Evolutionary conservation across 1,140 invertebrate species (phyloP).

Genomic region (Paralvinella palmiformis): DNA sequence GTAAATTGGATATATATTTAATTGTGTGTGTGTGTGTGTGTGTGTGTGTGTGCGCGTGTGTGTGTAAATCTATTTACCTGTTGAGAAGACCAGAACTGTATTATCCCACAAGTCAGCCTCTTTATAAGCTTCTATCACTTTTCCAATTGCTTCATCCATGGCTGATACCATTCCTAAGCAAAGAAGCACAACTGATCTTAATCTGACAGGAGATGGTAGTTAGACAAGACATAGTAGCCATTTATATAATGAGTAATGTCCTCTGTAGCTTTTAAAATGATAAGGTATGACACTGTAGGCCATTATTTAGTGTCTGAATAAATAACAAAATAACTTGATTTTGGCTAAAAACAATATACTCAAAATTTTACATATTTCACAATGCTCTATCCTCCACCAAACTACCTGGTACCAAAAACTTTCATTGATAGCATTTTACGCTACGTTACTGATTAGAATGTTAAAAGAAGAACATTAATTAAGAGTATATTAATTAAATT

Average conservation of each 20-base stretch:
- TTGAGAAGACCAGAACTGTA: constrained; percentile 50
- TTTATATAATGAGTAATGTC: neutral
- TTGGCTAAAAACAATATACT: constrained; percentile 2
- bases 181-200: neutral
- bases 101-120: constrained; percentile 50
- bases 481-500: no score
- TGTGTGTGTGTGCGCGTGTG: no score
- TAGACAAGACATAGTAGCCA: neutral
- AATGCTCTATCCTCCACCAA: no score
- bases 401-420: no score
- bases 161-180: constrained; percentile 52
- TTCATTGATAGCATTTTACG: no score
- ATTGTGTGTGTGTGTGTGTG: no score
- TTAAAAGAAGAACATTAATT: no score
- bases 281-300: neutral
- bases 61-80: constrained; percentile 39
- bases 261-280: neutral
- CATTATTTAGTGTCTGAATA: neutral
- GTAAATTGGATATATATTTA: no score
- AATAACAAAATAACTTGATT: neutral
- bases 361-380: no score
- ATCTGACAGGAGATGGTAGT: neutral
- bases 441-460: no score
- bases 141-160: constrained; percentile 52
- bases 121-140: constrained; percentile 48